Percentiles rank a stretch among this genome's conserved stretches.
These are phyloP conservation scores for Rhingia campestris DNA, from an alignment of 2,888 invertebrate species.

Conservation along the genomic window DNA sequence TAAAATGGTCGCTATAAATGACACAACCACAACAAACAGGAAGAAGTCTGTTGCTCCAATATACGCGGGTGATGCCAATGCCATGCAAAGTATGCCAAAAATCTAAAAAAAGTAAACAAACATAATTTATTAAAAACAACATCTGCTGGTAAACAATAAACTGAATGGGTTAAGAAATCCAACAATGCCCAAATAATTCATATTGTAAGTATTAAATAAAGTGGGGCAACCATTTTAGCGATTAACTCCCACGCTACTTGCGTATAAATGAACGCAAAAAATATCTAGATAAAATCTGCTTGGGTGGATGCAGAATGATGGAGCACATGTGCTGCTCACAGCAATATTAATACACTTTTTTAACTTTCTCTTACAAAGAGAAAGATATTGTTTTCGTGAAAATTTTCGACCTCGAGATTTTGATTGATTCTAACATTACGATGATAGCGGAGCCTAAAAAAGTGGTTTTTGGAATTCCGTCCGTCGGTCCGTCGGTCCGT, in stretches of 20 bases:
- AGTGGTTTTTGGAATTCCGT: too few species aligned
- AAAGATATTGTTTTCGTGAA: too few species aligned
- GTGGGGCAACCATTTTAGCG: constrained; percentile 40
- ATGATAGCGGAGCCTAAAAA: too few species aligned
- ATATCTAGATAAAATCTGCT: constrained; percentile 28
- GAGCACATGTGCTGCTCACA: constrained; percentile 7
- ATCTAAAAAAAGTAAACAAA: constrained; percentile 87
- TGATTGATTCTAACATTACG: too few species aligned
- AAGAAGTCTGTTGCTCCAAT: constrained; percentile 89
- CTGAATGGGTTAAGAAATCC: not conserved
- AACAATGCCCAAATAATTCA: constrained; percentile 17
- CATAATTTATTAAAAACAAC: constrained; percentile 2
- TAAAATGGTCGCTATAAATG: constrained; percentile 91
- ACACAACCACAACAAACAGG: constrained; percentile 91
- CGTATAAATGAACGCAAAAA: constrained; percentile 8
- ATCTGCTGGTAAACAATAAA: constrained; percentile 1
- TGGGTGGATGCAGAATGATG: constrained; percentile 41
- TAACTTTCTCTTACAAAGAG: too few species aligned
- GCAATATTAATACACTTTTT: constrained; percentile 29
- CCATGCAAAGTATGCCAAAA: constrained; percentile 93
- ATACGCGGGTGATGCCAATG: constrained; percentile 88
- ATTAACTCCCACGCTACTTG: constrained; percentile 39
- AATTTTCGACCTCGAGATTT: too few species aligned
- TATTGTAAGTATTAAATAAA: constrained; percentile 20
- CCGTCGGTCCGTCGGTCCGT: too few species aligned